phyloP scores from a whole-genome alignment of 2,797 vertebrate species.

The Furcifer pardalis region DNA sequence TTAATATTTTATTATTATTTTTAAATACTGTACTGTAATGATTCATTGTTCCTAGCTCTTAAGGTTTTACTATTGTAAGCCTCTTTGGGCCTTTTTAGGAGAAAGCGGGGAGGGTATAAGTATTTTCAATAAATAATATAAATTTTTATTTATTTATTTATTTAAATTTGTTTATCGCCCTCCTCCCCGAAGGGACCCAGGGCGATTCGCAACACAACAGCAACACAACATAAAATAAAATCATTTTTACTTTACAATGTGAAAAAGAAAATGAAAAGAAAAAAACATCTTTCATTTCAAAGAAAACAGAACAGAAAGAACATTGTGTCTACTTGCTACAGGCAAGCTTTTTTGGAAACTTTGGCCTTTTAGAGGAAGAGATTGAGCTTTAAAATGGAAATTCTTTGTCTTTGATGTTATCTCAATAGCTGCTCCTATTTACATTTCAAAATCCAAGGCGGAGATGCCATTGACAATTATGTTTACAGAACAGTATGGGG shows the following conservation, averaged over 20 bases:
- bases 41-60: too few species aligned
- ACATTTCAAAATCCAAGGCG: not conserved
- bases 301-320: constrained; percentile 24
- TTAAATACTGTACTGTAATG: too few species aligned
- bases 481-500: constrained; percentile 3
- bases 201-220: too few species aligned
- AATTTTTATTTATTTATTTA: too few species aligned
- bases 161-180: too few species aligned
- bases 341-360: not conserved
- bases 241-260: not conserved
- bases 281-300: not conserved
- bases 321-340: not conserved
- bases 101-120: too few species aligned
- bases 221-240: too few species aligned
- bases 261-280: not conserved
- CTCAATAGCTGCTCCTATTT: not conserved
- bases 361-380: not conserved
- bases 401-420: not conserved
- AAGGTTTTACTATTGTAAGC: too few species aligned
- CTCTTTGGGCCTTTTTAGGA: too few species aligned
- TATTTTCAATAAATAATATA: too few species aligned
- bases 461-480: not conserved
- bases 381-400: constrained; percentile 14
- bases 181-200: too few species aligned
- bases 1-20: too few species aligned